Conservation (phyloP, 2,888 invertebrate species). For the Hypomecis punctinalis region DNA sequence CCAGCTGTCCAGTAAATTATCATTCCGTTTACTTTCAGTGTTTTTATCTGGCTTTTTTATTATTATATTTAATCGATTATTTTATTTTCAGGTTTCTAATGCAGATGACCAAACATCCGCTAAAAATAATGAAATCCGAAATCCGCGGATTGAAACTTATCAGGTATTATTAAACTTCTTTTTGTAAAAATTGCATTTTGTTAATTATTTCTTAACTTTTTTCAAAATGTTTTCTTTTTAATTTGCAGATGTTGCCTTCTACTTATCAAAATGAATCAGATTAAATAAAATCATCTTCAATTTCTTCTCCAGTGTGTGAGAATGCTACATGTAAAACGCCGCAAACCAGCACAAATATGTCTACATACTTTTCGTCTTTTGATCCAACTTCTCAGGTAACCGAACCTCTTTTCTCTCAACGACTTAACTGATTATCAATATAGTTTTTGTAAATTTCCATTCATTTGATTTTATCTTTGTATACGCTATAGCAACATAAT, state of each 20-base stretch:
- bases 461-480: too few relatives aligned
- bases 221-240: too few relatives aligned
- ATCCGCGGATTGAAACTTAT: background rate
- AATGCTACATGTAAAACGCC: slow-evolving; percentile 1
- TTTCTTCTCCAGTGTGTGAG: slow-evolving; percentile 27
- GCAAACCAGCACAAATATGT: slow-evolving; percentile 29
- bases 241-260: slow-evolving; percentile 11
- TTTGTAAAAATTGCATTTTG: too few relatives aligned
- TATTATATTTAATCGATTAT: too few relatives aligned
- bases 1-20: slow-evolving; percentile 16
- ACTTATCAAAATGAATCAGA: slow-evolving; percentile 27
- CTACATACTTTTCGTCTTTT: slow-evolving; percentile 39
- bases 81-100: too few relatives aligned
- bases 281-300: slow-evolving; percentile 20
- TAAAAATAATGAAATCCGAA: too few relatives aligned
- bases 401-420: too few relatives aligned
- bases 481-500: too few relatives aligned
- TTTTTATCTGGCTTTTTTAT: slow-evolving; percentile 10
- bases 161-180: too few relatives aligned
- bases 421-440: too few relatives aligned
- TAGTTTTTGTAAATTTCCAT: background rate
- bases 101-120: too few relatives aligned
- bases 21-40: background rate
- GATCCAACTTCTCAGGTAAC: slow-evolving; percentile 36
- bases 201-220: too few relatives aligned